A percentile compares a stretch with the other conserved stretches of the same genome.
Evolutionary conservation across 2,113 vertebrate species (phyloP).

Genomic region (Prionailurus bengalensis): DNA sequence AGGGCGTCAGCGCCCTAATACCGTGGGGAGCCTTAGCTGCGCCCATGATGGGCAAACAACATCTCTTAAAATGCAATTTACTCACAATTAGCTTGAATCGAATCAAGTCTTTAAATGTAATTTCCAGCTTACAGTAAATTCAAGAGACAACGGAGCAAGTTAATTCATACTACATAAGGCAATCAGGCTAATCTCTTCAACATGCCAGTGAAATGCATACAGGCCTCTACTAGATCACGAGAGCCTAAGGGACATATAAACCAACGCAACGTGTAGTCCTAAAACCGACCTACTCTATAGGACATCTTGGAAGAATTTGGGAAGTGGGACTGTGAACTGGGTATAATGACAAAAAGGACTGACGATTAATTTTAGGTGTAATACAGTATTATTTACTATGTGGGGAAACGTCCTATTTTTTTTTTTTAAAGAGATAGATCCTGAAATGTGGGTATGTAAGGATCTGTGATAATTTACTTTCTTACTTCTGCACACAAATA

Average conservation of each 20-base stretch:
- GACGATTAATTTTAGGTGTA: conserved; percentile 2
- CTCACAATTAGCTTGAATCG: neutral
- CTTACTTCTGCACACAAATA: conserved; percentile 33
- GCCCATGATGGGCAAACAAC: neutral
- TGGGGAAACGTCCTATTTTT: neutral
- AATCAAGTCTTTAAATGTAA: neutral
- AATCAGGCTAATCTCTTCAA: neutral
- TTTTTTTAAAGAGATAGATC: neutral
- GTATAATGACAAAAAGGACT: neutral
- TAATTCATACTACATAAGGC: neutral
- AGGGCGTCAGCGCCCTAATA: neutral
- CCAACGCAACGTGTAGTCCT: neutral
- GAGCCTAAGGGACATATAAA: neutral
- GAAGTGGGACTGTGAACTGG: conserved; percentile 6
- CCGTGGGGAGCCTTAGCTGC: neutral
- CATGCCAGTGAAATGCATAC: neutral
- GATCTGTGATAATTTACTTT: neutral
- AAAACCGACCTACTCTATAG: neutral
- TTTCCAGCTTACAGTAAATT: conserved; percentile 32
- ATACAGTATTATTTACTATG: neutral
- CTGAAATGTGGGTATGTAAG: neutral
- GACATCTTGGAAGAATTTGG: neutral
- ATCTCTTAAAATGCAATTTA: neutral
- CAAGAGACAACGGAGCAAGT: neutral
- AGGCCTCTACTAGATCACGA: neutral